Evolutionary conservation across 2,888 invertebrate genomes (phyloP).

Genomic region (Drosophila anomalata): DNA sequence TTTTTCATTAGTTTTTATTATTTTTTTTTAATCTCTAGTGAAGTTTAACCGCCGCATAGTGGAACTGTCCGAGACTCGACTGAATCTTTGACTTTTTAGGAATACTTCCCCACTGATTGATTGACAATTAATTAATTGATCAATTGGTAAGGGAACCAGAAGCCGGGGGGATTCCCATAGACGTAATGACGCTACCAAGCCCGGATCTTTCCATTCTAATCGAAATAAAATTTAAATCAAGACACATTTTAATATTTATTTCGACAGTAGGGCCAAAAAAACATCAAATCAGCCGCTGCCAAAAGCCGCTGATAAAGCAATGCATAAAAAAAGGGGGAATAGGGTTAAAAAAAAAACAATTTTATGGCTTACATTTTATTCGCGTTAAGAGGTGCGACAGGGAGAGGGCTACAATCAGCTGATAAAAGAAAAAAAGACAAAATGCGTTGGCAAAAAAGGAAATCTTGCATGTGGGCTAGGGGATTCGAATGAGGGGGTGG

Average conservation of each 20-base stretch:
- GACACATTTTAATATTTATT: not conserved
- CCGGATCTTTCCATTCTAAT: conserved; percentile 4
- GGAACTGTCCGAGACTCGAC: conserved; percentile 19
- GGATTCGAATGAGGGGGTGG: not conserved
- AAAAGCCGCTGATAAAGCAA: conserved; percentile 39
- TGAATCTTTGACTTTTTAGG: conserved; percentile 38
- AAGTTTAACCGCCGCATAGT: conserved; percentile 18
- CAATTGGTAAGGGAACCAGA: conserved; percentile 21
- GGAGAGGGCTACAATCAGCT: conserved; percentile 24
- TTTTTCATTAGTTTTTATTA: conserved; percentile 17
- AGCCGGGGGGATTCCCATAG: conserved; percentile 8
- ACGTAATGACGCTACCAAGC: conserved; percentile 12
- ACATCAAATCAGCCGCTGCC: conserved; percentile 23
- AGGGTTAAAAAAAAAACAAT: conserved; percentile 42
- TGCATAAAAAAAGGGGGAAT: conserved; percentile 33
- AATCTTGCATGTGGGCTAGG: conserved; percentile 39
- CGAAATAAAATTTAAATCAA: not conserved
- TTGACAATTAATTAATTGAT: conserved; percentile 32
- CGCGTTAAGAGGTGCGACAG: conserved; percentile 10
- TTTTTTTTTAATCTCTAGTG: conserved; percentile 10
- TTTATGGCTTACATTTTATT: conserved; percentile 59
- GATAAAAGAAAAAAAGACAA: conserved; percentile 36
- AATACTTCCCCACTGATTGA: conserved; percentile 27
- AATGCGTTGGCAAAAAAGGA: conserved; percentile 46
- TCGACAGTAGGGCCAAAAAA: conserved; percentile 1